A percentile compares a stretch with the other conserved stretches of the same genome.
Evolutionary conservation across 2,888 invertebrate genomes (phyloP).

Genomic region (Drosophila austrosaltans): DNA sequence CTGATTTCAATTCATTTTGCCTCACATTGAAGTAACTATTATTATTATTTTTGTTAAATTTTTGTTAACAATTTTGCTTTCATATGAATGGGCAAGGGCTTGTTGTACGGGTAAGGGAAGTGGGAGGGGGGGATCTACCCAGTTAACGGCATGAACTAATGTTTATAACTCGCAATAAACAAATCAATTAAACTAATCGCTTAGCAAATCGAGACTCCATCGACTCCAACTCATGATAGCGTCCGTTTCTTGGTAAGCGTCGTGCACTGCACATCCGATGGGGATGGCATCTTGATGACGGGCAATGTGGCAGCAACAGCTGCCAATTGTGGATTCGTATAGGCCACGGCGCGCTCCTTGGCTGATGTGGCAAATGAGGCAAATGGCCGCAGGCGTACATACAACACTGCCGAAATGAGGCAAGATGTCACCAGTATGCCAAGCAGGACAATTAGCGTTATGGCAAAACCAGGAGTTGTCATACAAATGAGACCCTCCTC

Average conservation of each 20-base stretch:
- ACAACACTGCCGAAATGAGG: slow-evolving; percentile 92
- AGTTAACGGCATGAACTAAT: slow-evolving; percentile 59
- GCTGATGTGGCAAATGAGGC: slow-evolving; percentile 82
- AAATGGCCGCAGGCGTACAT: slow-evolving; percentile 91
- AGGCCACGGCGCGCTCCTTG: slow-evolving; percentile 82
- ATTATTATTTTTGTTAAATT: too few relatives aligned
- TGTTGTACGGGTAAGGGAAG: not conserved
- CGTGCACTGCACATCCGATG: slow-evolving; percentile 74
- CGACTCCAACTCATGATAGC: slow-evolving; percentile 65
- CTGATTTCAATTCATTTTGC: too few relatives aligned
- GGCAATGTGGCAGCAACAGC: slow-evolving; percentile 73
- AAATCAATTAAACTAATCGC: slow-evolving; percentile 59
- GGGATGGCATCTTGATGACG: slow-evolving; percentile 79
- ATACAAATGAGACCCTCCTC: slow-evolving; percentile 92
- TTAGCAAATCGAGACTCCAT: slow-evolving; percentile 39
- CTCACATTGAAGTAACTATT: too few relatives aligned
- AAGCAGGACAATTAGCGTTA: slow-evolving; percentile 92
- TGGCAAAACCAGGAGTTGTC: slow-evolving; percentile 96
- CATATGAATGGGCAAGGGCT: not conserved
- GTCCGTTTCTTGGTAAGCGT: slow-evolving; percentile 81
- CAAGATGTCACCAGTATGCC: slow-evolving; percentile 93
- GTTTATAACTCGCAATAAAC: slow-evolving; percentile 47
- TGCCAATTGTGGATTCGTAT: slow-evolving; percentile 82
- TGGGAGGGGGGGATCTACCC: slow-evolving; percentile 37
- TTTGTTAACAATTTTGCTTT: too few relatives aligned